Percentiles rank a stretch among this genome's conserved stretches.
Conservation (phyloP, 2,888 invertebrate genomes). For the Seira ritae region DNA sequence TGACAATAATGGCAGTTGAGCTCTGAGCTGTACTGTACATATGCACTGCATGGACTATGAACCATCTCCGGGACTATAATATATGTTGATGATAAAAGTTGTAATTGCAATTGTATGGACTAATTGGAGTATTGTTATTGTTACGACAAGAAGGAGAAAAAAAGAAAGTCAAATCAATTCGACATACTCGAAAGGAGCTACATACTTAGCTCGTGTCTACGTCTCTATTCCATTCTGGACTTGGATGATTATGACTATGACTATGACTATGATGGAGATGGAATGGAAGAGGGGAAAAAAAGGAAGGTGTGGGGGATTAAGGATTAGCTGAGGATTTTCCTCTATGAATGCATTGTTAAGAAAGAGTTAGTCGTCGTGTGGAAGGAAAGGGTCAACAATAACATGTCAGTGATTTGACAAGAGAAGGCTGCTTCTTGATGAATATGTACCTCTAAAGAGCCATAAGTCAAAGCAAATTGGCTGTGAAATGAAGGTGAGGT, state of each 20-base stretch:
- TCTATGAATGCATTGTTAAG: neutral
- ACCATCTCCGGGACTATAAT: too few relatives aligned
- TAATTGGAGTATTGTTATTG: neutral
- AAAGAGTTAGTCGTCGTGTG: neutral
- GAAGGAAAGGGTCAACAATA: neutral
- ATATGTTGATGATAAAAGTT: neutral
- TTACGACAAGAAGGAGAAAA: slow-evolving; percentile 1
- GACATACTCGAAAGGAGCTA: neutral
- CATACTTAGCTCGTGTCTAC: slow-evolving; percentile 9
- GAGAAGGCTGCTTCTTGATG: slow-evolving; percentile 1
- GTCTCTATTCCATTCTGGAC: neutral
- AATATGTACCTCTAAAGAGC: neutral
- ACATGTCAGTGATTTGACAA: neutral
- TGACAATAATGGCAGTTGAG: too few relatives aligned
- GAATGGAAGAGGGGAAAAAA: neutral
- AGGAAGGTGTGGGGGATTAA: slow-evolving; percentile 7
- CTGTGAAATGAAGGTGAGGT: neutral
- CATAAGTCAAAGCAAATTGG: slow-evolving; percentile 16
- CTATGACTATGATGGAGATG: neutral
- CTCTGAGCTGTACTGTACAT: too few relatives aligned
- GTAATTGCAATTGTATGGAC: neutral
- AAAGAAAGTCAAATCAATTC: neutral
- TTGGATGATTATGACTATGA: too few relatives aligned
- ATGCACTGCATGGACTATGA: too few relatives aligned
- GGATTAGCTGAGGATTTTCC: neutral